Percentiles rank a stretch among this genome's conserved stretches.
Evolutionary conservation across 1,140 invertebrate genomes (phyloP).

Genomic region (Dufourea novaeangliae): DNA sequence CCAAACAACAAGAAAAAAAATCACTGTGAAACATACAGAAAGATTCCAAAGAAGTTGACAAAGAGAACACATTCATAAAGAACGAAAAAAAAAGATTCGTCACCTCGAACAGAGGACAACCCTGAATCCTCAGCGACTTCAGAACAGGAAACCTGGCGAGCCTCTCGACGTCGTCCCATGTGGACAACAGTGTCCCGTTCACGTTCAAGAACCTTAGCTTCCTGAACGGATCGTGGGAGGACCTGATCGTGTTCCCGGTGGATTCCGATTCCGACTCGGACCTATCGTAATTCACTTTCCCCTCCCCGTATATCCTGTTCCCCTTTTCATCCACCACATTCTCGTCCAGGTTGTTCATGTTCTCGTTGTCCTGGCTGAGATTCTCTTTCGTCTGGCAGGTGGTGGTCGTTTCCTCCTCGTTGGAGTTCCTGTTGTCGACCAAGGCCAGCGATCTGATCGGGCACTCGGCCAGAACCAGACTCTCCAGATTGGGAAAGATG

Average conservation of each 20-base stretch:
- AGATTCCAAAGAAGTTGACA: background rate
- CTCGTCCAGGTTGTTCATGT: slow-evolving; percentile 69
- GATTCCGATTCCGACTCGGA: slow-evolving; percentile 81
- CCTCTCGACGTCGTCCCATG: slow-evolving; percentile 94
- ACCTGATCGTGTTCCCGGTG: slow-evolving; percentile 69
- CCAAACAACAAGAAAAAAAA: no score
- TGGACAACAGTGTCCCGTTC: slow-evolving; percentile 90
- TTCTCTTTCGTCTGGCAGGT: slow-evolving; percentile 75
- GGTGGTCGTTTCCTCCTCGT: slow-evolving; percentile 74
- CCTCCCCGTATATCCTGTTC: slow-evolving; percentile 68
- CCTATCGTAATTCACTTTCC: slow-evolving; percentile 75
- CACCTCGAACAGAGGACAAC: slow-evolving; percentile 80
- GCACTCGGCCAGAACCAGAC: slow-evolving; percentile 93
- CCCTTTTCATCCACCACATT: slow-evolving; percentile 52
- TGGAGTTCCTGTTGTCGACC: slow-evolving; percentile 70
- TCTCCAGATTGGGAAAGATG: slow-evolving; percentile 92
- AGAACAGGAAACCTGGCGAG: slow-evolving; percentile 91
- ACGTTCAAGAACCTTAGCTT: slow-evolving; percentile 91
- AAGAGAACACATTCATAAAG: background rate
- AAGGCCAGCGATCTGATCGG: slow-evolving; percentile 86
- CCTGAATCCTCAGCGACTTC: slow-evolving; percentile 91
- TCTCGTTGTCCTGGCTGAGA: slow-evolving; percentile 62
- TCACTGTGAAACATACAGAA: no score
- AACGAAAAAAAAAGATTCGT: background rate
- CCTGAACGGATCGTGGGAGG: slow-evolving; percentile 84